Percentiles rank a stretch among this genome's conserved stretches.
Conservation (phyloP, 2,888 invertebrate species). For the Poecilus cupreus region DNA sequence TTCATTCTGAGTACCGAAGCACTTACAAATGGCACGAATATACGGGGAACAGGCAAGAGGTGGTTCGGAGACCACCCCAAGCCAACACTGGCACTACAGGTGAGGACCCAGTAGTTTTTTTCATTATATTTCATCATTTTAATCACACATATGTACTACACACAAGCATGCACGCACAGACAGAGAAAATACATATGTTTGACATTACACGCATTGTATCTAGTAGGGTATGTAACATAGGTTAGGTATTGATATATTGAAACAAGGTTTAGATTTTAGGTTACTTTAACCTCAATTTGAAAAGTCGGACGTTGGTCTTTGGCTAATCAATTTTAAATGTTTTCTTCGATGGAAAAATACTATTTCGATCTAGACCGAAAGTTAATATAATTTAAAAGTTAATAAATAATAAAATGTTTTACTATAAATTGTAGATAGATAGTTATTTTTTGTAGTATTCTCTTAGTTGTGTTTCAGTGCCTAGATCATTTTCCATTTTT, state of each 20-base stretch:
- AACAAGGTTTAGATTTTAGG: background rate
- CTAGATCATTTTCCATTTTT: background rate
- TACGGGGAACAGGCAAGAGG: constrained; percentile 85
- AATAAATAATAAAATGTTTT: too few relatives aligned
- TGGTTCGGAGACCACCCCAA: constrained; percentile 79
- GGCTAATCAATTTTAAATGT: background rate
- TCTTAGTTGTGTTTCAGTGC: background rate
- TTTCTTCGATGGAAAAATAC: too few relatives aligned
- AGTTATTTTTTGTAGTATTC: background rate
- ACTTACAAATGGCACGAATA: constrained; percentile 97
- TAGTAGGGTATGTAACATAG: constrained; percentile 20
- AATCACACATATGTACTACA: constrained; percentile 22
- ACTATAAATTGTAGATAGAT: background rate
- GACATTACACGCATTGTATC: background rate
- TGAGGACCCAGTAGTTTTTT: constrained; percentile 62
- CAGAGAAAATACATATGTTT: background rate
- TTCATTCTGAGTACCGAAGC: constrained; percentile 95
- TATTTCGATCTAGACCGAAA: too few relatives aligned
- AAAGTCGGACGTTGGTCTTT: too few relatives aligned
- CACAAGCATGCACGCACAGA: constrained; percentile 33
- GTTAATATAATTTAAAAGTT: too few relatives aligned
- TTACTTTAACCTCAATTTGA: background rate
- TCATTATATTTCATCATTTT: constrained; percentile 24
- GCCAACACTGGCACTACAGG: constrained; percentile 71
- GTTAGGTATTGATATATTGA: background rate